Evolutionary conservation across 2,888 invertebrate species (phyloP), one percentile per base, ranked within the genome.

Genomic region (Thumatha senex): DNA sequence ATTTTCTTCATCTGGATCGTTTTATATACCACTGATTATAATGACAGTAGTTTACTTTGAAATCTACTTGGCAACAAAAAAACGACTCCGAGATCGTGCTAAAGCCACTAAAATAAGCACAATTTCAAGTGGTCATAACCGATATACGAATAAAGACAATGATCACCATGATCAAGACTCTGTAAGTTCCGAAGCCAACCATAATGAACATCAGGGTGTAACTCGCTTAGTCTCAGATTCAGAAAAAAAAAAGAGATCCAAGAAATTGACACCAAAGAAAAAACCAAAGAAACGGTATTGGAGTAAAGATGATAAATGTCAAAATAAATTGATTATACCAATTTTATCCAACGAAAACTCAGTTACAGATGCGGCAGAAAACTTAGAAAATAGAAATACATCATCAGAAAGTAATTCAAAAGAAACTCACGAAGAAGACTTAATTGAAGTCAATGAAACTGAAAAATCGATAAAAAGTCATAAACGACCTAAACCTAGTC

Each of bases 1-100:
- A 61, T 98, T 98, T 80, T 98, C 98, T 2, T 95, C 98, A 0
- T 93, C 96, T 13, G 98, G 98, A 33, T 98, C 98, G 0, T 99
- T 99, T 92, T 99, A 96, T 90, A 97, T 98, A 67, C 98, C 99
- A 0, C 87, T 99, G 68, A 89, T 97, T 54, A 96, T 99, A 70
- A 98, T 99, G 98, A 96, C 98, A 46, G 96, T 97, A 77, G 98
- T 99, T 8, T 99, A 99, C 84, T 94, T 98, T 58, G 98, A 98
- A 92, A 99, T 99, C 76, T 99, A 97, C 84, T 92, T 98, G 67
- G 98, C 99, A 1, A 98, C 98, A 0, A 93, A 97, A 56, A 94
- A 97, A 70, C 92, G 99, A 55, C 86, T 98, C 29, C 90, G 97
- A 36, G 96, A 97, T 74, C 92, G 98, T 18, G 97, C 97, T 30